Percentiles rank a stretch among this genome's conserved stretches.
These are phyloP conservation scores for Mythimna lalbum DNA, from an alignment of 2,888 invertebrate species.

Conservation along the genomic window DNA sequence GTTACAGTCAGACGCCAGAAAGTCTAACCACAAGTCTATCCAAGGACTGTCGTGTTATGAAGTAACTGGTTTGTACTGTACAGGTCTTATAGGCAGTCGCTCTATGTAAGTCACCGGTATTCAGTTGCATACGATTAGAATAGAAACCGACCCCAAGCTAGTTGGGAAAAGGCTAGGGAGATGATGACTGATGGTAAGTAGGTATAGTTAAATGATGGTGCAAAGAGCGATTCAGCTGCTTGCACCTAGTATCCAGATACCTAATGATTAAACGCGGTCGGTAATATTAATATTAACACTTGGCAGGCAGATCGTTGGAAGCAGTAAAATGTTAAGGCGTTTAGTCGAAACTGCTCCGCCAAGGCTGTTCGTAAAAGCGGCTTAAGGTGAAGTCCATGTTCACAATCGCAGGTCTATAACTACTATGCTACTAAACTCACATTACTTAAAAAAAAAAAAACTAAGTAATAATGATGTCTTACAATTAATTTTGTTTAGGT, in stretches of 20 bases:
- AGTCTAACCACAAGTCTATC: too few relatives aligned
- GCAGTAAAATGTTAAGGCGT: constrained; percentile 50
- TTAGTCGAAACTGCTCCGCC: constrained; percentile 36
- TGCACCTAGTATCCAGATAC: constrained; percentile 8
- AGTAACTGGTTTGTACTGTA: too few relatives aligned
- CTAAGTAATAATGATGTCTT: neutral
- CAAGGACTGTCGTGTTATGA: too few relatives aligned
- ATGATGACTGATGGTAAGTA: neutral
- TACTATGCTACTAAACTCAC: neutral
- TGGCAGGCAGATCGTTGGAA: constrained; percentile 36
- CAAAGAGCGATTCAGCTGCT: neutral
- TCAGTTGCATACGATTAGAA: too few relatives aligned
- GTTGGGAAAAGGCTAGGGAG: too few relatives aligned
- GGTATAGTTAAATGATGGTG: neutral
- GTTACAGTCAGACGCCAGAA: too few relatives aligned
- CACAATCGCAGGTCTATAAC: constrained; percentile 4
- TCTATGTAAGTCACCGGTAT: too few relatives aligned
- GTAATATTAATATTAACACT: constrained; percentile 27
- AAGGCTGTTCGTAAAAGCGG: constrained; percentile 35
- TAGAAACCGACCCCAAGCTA: too few relatives aligned
- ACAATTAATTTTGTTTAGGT: neutral
- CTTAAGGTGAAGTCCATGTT: constrained; percentile 38
- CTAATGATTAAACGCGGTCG: constrained; percentile 21
- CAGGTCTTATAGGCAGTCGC: too few relatives aligned
- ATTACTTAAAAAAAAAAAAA: neutral